Conservation (phyloP, 2,797 vertebrate genomes). For the Girardinus metallicus region DNA sequence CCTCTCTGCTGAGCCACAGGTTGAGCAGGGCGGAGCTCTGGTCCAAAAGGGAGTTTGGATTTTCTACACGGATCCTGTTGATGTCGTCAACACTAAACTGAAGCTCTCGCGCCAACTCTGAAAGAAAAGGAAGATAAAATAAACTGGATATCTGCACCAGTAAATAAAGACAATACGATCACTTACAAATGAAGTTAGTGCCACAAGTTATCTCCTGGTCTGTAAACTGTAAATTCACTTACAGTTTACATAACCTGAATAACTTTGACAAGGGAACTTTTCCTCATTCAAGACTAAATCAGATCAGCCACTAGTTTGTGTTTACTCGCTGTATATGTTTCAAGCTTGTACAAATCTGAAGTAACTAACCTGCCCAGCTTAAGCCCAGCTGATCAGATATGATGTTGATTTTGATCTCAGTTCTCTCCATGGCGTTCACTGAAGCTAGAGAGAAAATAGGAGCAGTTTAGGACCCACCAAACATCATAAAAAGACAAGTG, state of each 20-base stretch:
- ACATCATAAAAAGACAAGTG: not conserved
- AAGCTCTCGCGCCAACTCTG: constrained; percentile 92
- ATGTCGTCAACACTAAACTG: constrained; percentile 96
- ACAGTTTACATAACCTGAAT: not conserved
- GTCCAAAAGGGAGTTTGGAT: constrained; percentile 95
- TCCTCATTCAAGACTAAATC: not conserved
- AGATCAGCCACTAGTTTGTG: not conserved
- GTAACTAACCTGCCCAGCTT: constrained; percentile 94
- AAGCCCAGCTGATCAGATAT: constrained; percentile 95
- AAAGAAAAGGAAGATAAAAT: not conserved
- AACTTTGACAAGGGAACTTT: not conserved
- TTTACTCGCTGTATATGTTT: not conserved
- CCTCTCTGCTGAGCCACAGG: constrained; percentile 91
- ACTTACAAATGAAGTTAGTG: not conserved
- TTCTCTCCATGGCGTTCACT: constrained; percentile 86
- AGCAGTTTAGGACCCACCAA: constrained; percentile 18
- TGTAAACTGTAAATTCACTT: not conserved
- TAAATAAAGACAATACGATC: not conserved
- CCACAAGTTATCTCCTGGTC: not conserved
- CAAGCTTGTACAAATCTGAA: not conserved
- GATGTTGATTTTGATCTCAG: constrained; percentile 91
- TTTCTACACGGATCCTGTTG: constrained; percentile 95
- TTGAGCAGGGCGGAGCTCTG: constrained; percentile 92
- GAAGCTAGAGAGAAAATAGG: constrained; percentile 66
- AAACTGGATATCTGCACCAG: not conserved